Evolutionary conservation across 2,888 invertebrate genomes (phyloP), one percentile per base, ranked within the genome.

Genomic region (Plemyria rubiginata): DNA sequence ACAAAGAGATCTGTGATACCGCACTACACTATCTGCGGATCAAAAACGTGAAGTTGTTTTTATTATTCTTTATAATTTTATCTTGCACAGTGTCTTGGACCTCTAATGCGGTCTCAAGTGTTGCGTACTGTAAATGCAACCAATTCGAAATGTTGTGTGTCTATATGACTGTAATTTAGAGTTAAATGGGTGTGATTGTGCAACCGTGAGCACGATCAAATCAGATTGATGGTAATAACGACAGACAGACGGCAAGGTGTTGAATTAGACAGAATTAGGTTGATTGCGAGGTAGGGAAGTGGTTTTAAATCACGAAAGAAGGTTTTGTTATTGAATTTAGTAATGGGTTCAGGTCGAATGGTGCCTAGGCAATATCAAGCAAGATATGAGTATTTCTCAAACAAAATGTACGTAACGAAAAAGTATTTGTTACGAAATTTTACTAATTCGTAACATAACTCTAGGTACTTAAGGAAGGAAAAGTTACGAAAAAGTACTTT

Each of bases 181-280:
- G 67, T 70, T 74, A 78, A 79, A 79, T 81, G 73, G 74, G 70
- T 74, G 63, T 51, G 71, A 77, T 79, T 80, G 79, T 76, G 78
- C 76, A 80, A 79, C 75, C 63, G 75, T 68, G 72, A 64, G 69
- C 72, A 72, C 68, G 71, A 70, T 75, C 71, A 66, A 71, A 73
- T 72, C 67, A 64, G 65, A 67, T 65, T 72, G 73, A 74, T 71
- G 72, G 65, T 72, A 61, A 72, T 62, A 63, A 55, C 54, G 61
- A 58, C 59, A 48, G 65, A 53, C 57, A 40, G 50, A 54, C 52
- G 54, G 36, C 38, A 48, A 60, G 65, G 65, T 54, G 65, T 67
- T 65, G 56, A 48, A 60, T 54, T 57, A 54, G 54, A 56, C 56
- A 46, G 41, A 57, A 55, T 53, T 60, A 13, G 53, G 51, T 38